phyloP scores from a whole-genome alignment of 1,140 invertebrate species.

The Hypsibius dujardini region DNA sequence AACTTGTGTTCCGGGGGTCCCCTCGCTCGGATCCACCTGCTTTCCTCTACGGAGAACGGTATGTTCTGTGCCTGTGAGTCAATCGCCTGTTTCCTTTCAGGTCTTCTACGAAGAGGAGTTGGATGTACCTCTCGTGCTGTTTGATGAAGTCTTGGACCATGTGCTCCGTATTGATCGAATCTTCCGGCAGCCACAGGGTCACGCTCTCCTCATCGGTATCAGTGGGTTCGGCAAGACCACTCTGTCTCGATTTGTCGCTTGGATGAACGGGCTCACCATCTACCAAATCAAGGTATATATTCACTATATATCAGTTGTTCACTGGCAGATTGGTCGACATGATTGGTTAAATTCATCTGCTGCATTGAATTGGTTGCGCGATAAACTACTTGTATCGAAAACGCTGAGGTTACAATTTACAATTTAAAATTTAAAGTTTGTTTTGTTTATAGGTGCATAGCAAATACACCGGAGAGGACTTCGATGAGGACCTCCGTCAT shows the following conservation, averaged over 20 bases:
- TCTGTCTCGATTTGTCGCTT: slow-evolving; percentile 91
- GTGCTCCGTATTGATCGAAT: slow-evolving; percentile 94
- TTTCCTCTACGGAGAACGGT: too few relatives aligned
- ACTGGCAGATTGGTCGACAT: too few relatives aligned
- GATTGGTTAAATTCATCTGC: too few relatives aligned
- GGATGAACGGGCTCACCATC: slow-evolving; percentile 97
- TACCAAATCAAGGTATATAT: slow-evolving; percentile 69
- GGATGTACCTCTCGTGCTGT: slow-evolving; percentile 90
- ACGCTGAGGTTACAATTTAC: too few relatives aligned
- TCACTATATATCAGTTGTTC: too few relatives aligned
- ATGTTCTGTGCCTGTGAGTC: too few relatives aligned
- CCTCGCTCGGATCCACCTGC: too few relatives aligned
- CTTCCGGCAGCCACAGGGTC: slow-evolving; percentile 94
- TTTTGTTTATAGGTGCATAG: slow-evolving; percentile 51
- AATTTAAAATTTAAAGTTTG: too few relatives aligned
- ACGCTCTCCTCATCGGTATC: slow-evolving; percentile 85
- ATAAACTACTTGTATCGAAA: too few relatives aligned
- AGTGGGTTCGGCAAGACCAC: slow-evolving; percentile 98
- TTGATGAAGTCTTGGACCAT: slow-evolving; percentile 96
- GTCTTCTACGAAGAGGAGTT: slow-evolving; percentile 99
- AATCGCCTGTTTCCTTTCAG: too few relatives aligned
- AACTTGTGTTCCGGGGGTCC: too few relatives aligned
- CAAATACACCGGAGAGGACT: slow-evolving; percentile 93
- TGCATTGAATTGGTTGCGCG: too few relatives aligned
- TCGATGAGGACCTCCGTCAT: slow-evolving; percentile 89